Evolutionary conservation across 2,888 invertebrate species (phyloP), one percentile per base, ranked within the genome.

Genomic region (Zhengitettix transpicula): DNA sequence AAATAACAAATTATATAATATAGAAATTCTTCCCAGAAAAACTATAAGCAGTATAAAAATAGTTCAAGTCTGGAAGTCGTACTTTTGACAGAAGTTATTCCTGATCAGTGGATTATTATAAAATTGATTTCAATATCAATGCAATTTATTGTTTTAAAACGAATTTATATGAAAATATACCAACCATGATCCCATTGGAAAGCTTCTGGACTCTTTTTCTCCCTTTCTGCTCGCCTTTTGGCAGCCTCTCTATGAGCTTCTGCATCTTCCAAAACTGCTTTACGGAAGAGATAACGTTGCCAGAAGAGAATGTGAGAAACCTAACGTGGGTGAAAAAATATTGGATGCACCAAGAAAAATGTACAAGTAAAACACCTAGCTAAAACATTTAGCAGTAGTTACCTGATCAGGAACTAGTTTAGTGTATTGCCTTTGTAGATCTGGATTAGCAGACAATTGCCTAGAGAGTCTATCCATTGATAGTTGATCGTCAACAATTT

Each of bases 231-330:
- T 73, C 73, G 58, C 66, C 76, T 75, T 68, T 78, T 80, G 64
- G 78, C 72, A 52, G 81, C 81, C 57, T 84, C 77, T 62, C 82
- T 79, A 42, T 85, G 81, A 10, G 85, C 85, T 66, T 89, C 77
- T 3, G 85, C 81, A 71, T 87, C 83, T 68, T 87, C 83, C 1
- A 89, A 73, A 55, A 87, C 73, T n/a, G 88, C 86, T 68, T 88
- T 84, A 69, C 86, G 84, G 75, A 88, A 91, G 68, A 89, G 78
- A 71, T 89, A 91, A 56, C 89, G 78, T 69, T 86, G 83, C 90
- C 90, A 91, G 73, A 90, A 91, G 63, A 84, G 78, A 17, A 82
- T 79, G 67, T 87, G 84, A 1, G 83, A 77, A 15, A 89, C 85
- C 77, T 78, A 64, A 40, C 64, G 63, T 52, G 17, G 52, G 41